Evolutionary conservation across 2,888 invertebrate species (phyloP).

Genomic region (Oxyteleia sp.): DNA sequence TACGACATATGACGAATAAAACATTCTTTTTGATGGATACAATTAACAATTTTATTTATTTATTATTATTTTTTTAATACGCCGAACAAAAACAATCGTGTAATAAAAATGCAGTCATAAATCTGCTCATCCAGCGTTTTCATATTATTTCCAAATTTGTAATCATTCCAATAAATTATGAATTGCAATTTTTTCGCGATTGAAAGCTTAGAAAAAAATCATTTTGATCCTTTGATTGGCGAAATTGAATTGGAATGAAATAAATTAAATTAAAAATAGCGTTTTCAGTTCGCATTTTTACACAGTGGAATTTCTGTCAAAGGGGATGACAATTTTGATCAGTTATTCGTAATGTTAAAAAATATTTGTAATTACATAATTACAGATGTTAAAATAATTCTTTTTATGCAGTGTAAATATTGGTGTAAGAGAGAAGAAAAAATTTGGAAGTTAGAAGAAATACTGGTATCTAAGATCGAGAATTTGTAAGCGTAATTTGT

Average conservation of each 20-base stretch:
- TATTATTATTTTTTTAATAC: too few species aligned
- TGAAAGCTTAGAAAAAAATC: neutral
- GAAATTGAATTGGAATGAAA: neutral
- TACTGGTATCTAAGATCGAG: too few species aligned
- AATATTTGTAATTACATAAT: too few species aligned
- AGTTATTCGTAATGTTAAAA: too few species aligned
- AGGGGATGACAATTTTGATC: neutral
- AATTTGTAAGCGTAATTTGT: too few species aligned
- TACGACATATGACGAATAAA: conserved; percentile 31
- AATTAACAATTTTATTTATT: conserved; percentile 37
- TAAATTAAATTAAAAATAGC: neutral
- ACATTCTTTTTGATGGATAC: conserved; percentile 38
- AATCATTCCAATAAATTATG: conserved; percentile 19
- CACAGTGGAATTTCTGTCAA: neutral
- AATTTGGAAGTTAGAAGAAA: too few species aligned
- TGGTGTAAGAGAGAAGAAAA: too few species aligned
- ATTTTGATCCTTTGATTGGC: neutral
- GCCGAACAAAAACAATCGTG: conserved; percentile 22
- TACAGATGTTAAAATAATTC: too few species aligned
- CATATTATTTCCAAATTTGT: conserved; percentile 13
- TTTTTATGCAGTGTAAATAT: too few species aligned
- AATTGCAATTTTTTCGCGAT: conserved; percentile 4
- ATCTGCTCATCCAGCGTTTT: neutral
- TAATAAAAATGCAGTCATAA: conserved; percentile 25
- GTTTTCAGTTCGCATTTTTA: neutral